Percentiles rank a stretch among this genome's conserved stretches.
Conservation (phyloP, 1,140 invertebrate species). For the Luehdorfia chinensis region DNA sequence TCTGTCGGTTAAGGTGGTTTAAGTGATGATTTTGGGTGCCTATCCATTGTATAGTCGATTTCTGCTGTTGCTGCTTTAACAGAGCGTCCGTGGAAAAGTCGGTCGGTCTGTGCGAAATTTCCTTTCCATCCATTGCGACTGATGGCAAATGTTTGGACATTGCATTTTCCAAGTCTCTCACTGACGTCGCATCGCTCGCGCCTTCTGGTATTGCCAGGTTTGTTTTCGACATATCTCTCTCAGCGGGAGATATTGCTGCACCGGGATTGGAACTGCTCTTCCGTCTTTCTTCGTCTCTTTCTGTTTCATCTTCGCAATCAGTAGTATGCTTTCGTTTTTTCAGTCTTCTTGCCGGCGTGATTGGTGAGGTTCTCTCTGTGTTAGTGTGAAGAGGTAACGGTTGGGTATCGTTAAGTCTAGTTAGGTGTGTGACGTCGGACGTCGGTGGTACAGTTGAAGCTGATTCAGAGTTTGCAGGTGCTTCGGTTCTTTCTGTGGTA, state of each 20-base stretch:
- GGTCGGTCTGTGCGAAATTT: constrained; percentile 83
- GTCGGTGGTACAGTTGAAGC: constrained; percentile 58
- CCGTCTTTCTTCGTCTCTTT: constrained; percentile 66
- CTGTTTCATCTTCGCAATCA: constrained; percentile 61
- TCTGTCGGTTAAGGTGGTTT: constrained; percentile 82
- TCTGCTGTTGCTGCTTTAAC: constrained; percentile 88
- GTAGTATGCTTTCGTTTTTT: constrained; percentile 71
- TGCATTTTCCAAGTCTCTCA: constrained; percentile 95
- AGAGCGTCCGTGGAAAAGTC: constrained; percentile 93
- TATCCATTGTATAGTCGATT: constrained; percentile 96
- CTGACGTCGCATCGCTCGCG: constrained; percentile 79
- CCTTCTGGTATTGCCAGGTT: constrained; percentile 62
- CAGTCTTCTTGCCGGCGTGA: constrained; percentile 69
- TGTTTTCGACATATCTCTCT: constrained; percentile 63
- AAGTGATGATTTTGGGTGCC: constrained; percentile 86
- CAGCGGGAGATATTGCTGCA: constrained; percentile 53
- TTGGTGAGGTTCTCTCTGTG: constrained; percentile 66
- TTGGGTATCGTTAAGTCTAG: constrained; percentile 64
- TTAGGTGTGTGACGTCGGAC: constrained; percentile 64
- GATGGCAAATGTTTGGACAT: constrained; percentile 96
- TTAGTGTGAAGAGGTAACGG: constrained; percentile 63
- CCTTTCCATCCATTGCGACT: constrained; percentile 74
- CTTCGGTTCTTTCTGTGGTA: constrained; percentile 54
- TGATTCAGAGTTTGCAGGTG: constrained; percentile 49
- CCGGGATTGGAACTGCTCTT: constrained; percentile 79